phyloP scores from a whole-genome alignment of 2,113 vertebrate genomes.

The Abramis brama region DNA sequence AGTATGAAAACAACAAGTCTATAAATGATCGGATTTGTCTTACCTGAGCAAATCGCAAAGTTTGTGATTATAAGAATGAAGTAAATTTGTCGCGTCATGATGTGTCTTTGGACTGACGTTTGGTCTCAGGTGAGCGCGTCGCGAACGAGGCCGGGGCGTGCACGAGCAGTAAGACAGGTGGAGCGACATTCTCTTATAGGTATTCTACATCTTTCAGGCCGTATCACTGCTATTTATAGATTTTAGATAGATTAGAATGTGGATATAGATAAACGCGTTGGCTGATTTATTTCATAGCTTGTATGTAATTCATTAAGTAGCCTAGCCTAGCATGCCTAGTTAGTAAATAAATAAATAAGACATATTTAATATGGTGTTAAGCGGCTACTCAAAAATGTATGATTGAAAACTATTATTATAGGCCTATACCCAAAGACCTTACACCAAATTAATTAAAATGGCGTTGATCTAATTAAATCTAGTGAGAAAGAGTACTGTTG shows the following conservation, averaged over 20 bases:
- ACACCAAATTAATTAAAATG: background rate
- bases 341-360: background rate
- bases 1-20: background rate
- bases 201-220: background rate
- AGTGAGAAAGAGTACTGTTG: background rate
- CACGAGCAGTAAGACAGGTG: conserved; percentile 10
- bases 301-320: background rate
- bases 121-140: background rate
- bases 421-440: background rate
- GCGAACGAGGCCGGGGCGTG: background rate
- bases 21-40: background rate
- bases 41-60: background rate
- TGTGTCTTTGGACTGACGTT: background rate
- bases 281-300: background rate
- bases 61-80: background rate
- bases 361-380: background rate
- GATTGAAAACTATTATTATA: background rate
- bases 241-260: background rate
- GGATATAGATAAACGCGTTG: background rate
- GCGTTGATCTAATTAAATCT: background rate
- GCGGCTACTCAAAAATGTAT: background rate
- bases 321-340: no score
- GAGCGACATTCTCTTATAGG: background rate
- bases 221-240: background rate
- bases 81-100: background rate